Base-by-base conservation (phyloP, 2,113 vertebrate species). In the Phylloscopus trochiloides region DNA sequence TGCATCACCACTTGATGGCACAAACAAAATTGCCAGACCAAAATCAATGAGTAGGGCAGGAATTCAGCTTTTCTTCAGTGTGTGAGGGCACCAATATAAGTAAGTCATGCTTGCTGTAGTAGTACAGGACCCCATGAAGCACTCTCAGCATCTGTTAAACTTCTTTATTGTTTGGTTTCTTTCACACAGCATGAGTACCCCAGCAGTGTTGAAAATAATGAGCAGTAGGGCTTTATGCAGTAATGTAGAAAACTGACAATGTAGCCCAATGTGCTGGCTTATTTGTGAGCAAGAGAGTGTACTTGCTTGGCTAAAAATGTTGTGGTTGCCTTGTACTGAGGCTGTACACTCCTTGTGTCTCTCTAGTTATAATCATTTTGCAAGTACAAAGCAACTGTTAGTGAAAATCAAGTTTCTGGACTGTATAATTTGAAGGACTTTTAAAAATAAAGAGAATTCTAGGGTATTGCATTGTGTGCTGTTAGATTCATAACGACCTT, bases 1-100 rank as follows among this genome's bases (percentile, higher is more conserved):
- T 62, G 29, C 28, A 61, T 95, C 62, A 63, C 66, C 84, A 62
- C 85, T 94, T 96, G 87, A 75, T 91, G 96, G 82, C 89, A 90
- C 74, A 94, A 77, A 92, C 62, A 90, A 83, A 86, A 81, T 38
- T 42, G 24, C 51, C 94, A 75, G 40, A 38, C 19, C 72, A 59
- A 82, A 80, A 62, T 61, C 76, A 55, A 36, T 9, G 28, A 77
- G 57, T 5, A 47, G 8, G 32, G 31, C 55, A 61, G 22, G 32
- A 65, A 12, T 11, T 71, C 8, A 12, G 29, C 36, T 92, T 75
- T 88, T 73, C 47, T 78, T 42, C 52, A 28, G 25, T 54, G 40
- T 75, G 17, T 12, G 42, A 88, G 12, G 19, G 22, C 40, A 58
- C n/a, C 32, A 45, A 0, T 12, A n/a, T 19, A 45, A 88, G 2